Base-by-base conservation (phyloP, 2,797 vertebrate species). In the Alexandromys oeconomus region DNA sequence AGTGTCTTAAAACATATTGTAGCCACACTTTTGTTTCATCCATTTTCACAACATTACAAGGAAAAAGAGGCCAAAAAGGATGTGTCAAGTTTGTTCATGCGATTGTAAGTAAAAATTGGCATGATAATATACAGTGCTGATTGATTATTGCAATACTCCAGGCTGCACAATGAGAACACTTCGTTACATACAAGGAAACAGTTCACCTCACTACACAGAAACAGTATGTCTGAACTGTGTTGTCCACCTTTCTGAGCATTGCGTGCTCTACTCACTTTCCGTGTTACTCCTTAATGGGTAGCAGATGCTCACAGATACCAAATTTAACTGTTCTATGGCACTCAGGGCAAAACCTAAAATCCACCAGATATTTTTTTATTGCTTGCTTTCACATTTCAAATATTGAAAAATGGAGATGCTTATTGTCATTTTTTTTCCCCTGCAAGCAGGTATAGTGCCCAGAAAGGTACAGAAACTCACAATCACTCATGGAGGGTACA, bases 311-410 rank as follows among this genome's bases (percentile, higher is more conserved):
- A 54, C 17, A 6, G 17, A 80, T 76, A 94, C 1, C 19, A 57
- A 87, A 48, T 87, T 57, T 89, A 6, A 43, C 82, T 94, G 91
- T 94, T 67, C 77, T 84, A 63, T 11, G 29, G 61, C 13, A 86
- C 65, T 17, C 78, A 87, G 3, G 73, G 23, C 2, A 63, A 3
- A 91, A 54, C 1, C 40, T 48, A 31, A 34, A 37, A 54, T 37
- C 63, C 63, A 29, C 93, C 37, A 94, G 91, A 65, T 40, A 0
- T 51, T 67, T 71, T 43, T 80, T 92, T 6, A 34, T 37, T 27
- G 9, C 9, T 37, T 89, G 4, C 71, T 69, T 63, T 89, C 57
- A 80, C 25, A 37, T 87, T 74, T 80, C 17, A 80, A 48, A 87
- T 34, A 3, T 59, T 43, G 65, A 34, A 19, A 19, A 88, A 73